Base-by-base conservation (phyloP, 2,797 vertebrate species). In the Poeciliopsis infans region DNA sequence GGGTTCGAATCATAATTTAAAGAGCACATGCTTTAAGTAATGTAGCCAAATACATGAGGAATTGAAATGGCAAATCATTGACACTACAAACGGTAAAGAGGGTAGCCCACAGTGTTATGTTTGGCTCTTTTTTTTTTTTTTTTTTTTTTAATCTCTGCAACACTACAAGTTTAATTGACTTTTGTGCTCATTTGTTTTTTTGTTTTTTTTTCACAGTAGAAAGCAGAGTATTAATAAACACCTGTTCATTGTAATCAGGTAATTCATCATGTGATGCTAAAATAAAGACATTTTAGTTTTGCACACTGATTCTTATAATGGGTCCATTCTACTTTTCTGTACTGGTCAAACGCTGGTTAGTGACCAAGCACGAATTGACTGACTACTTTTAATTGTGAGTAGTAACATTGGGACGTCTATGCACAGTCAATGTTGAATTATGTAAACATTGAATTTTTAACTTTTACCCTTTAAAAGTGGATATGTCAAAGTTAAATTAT, bases 231-330 rank as follows among this genome's bases (percentile, higher is more conserved):
- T 91, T 79, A 85, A 66, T 84, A 75, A 82, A 89, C 85, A 80
- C 78, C 86, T 94, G 81, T 86, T 88, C 91, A 84, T 90, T 90
- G 78, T 78, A 92, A 88, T 89, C 87, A 85, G 91, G 91, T 84
- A 51, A 78, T 78, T 87, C 71, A 77, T 88, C 7, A 72, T 89
- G 87, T 90, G 80, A 89, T 91, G 75, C 74, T 91, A 84, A 81
- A 92, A 92, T 88, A 88, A 92, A 92, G 85, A 90, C 28, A 70
- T 90, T 82, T 91, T 88, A 90, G 79, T 88, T 90, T 86, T 85
- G 88, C 90, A 88, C 71, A 85, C 72, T 81, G 87, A 84, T 77
- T 84, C 80, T 91, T 77, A 83, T 46, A 78, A 79, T 86, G 87
- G 77, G 75, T 92, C 81, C 72, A 79, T 79, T 61, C 75, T 74